Evolutionary conservation across 2,113 vertebrate species (phyloP), one percentile per base, ranked within the genome.

Genomic region (Equus quagga): DNA sequence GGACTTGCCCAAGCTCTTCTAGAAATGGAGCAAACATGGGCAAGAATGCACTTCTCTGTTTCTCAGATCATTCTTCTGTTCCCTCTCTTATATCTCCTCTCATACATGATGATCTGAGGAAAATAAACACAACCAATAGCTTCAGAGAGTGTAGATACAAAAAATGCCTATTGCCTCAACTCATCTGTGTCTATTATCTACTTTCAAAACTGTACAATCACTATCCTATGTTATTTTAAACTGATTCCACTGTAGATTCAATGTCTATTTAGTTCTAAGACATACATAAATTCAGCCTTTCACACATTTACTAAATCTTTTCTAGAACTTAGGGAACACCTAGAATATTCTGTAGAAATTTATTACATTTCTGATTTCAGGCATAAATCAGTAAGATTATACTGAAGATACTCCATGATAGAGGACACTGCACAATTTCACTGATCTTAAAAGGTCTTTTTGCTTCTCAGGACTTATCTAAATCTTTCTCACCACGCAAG

Each of bases 171-270:
- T 31, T 78, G 19, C 3, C 44, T 49, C n/a, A 33, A 13, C 18
- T 78, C 18, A 46, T 60, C 62, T 46, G 14, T 56, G 7, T 60
- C 31, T 67, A 36, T 65, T 76, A 12, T 91, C n/a, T n/a, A 64
- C 28, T 86, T 80, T 91, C n/a, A 92, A 65, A 87, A 73, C 18
- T 46, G 8, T 65, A 75, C 1, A 49, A 24, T 17, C 21, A 79
- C 81, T 31, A 75, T 23, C 58, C 56, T 46, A 58, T 75, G 12
- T 23, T 51, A 92, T 96, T 87, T 96, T 73, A 82, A 75, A 87
- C 23, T 28, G 31, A 72, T 65, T 64, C 12, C 4, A 18, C 24
- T 33, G 3, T 54, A 80, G 33, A 72, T 44, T 72, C 3, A 28
- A 62, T 8, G 14, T 62, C 64, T 72, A 21, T 70, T 91, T 78